Evolutionary conservation across 2,113 vertebrate genomes (phyloP).

Genomic region (Nyctibius bracteatus): DNA sequence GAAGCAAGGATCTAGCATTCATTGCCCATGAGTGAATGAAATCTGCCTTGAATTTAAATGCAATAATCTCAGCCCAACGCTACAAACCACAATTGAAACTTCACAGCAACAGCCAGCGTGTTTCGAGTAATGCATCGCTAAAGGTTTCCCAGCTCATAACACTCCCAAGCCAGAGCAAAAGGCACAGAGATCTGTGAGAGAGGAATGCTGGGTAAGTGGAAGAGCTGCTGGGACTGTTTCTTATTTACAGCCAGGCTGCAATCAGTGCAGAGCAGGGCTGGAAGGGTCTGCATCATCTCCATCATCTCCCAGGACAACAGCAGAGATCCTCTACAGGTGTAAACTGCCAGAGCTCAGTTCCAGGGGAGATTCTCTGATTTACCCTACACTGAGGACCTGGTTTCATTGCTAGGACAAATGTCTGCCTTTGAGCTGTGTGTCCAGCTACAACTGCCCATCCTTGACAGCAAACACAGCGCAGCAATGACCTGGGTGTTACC

Average conservation of each 20-base stretch:
- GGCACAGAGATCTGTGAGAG: neutral
- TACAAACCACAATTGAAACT: neutral
- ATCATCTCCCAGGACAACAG: neutral
- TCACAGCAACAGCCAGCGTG: neutral
- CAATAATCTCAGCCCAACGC: neutral
- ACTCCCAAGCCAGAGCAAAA: neutral
- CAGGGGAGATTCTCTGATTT: neutral
- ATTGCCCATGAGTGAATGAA: neutral
- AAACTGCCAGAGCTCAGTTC: neutral
- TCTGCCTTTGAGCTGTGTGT: neutral
- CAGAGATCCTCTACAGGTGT: neutral
- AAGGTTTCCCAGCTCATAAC: neutral
- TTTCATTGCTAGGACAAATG: neutral
- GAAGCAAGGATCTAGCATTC: neutral
- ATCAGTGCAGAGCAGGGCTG: neutral
- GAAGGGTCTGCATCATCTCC: neutral
- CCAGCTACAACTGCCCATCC: neutral
- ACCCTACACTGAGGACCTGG: neutral
- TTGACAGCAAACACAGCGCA: neutral
- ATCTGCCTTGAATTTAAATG: conserved; percentile 27
- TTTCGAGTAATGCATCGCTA: neutral
- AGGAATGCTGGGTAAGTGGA: neutral
- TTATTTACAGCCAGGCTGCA: neutral
- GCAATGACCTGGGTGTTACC: neutral
- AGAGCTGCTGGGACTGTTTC: neutral